Evolutionary conservation across 2,113 vertebrate genomes (phyloP).

Genomic region (Cyanoramphus novaezelandiae): DNA sequence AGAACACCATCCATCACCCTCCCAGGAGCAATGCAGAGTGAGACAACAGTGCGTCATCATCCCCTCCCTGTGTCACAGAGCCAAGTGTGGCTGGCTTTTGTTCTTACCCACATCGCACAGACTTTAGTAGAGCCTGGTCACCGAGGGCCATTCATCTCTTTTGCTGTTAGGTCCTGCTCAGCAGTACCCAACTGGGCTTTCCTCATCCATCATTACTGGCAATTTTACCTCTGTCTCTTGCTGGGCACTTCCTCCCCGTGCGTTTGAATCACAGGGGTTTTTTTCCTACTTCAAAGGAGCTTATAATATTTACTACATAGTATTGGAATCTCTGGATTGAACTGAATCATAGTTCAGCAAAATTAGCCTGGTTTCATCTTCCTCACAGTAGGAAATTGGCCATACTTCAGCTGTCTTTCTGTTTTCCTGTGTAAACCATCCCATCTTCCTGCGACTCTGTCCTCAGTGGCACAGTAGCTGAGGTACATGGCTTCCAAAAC

Average conservation of each 20-base stretch:
- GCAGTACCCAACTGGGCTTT: constrained; percentile 15
- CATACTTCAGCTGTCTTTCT: constrained; percentile 25
- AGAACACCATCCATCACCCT: neutral
- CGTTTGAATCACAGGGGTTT: neutral
- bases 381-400: constrained; percentile 35
- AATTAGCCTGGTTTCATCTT: constrained; percentile 43
- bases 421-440: constrained; percentile 16
- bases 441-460: neutral
- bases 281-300: constrained; percentile 21
- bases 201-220: constrained; percentile 39
- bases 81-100: neutral
- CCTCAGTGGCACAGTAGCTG: neutral
- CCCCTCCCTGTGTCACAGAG: neutral
- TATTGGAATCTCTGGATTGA: constrained; percentile 45
- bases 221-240: constrained; percentile 12
- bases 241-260: neutral
- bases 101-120: constrained; percentile 9
- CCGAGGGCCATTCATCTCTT: constrained; percentile 20
- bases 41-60: neutral
- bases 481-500: constrained; percentile 18
- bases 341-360: constrained; percentile 47
- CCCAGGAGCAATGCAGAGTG: neutral
- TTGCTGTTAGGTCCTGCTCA: neutral
- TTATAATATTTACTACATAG: constrained; percentile 29
- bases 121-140: neutral